phyloP scores from a whole-genome alignment of 2,888 invertebrate species.

The Salpingus planirostris region DNA sequence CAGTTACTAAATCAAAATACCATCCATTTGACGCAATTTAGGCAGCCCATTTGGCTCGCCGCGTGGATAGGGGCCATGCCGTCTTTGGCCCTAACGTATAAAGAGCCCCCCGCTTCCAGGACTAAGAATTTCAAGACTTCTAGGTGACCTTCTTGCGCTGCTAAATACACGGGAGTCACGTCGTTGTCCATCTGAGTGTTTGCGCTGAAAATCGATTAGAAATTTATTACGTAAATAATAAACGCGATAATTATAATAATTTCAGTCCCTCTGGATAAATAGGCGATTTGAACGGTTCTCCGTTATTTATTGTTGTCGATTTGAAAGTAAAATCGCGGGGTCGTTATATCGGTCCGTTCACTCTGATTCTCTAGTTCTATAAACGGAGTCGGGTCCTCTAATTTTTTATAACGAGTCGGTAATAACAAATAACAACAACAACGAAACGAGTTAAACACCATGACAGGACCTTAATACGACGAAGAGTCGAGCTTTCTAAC shows the following conservation, averaged over 20 bases:
- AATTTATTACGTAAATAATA: neutral
- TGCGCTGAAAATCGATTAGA: conserved; percentile 49
- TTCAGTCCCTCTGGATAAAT: too few species aligned
- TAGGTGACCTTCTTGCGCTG: conserved; percentile 81
- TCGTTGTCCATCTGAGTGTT: conserved; percentile 90
- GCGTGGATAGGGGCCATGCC: conserved; percentile 89
- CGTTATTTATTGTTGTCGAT: too few species aligned
- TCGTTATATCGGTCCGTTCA: too few species aligned
- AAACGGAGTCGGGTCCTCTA: too few species aligned
- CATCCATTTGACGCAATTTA: conserved; percentile 85
- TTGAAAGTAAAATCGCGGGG: too few species aligned
- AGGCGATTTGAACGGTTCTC: too few species aligned
- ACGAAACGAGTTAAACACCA: too few species aligned
- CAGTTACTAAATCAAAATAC: conserved; percentile 50
- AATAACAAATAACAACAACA: too few species aligned
- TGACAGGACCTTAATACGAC: too few species aligned
- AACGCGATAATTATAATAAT: neutral
- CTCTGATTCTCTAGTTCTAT: too few species aligned
- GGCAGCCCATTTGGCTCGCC: conserved; percentile 81
- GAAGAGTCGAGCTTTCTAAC: too few species aligned
- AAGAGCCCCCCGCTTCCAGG: conserved; percentile 70
- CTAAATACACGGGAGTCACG: conserved; percentile 81
- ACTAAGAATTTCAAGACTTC: conserved; percentile 80
- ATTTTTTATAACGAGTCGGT: too few species aligned
- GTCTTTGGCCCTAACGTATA: conserved; percentile 76